These are phyloP conservation scores for Fragum sueziense DNA, from an alignment of 2,888 invertebrate genomes.

Conservation along the genomic window DNA sequence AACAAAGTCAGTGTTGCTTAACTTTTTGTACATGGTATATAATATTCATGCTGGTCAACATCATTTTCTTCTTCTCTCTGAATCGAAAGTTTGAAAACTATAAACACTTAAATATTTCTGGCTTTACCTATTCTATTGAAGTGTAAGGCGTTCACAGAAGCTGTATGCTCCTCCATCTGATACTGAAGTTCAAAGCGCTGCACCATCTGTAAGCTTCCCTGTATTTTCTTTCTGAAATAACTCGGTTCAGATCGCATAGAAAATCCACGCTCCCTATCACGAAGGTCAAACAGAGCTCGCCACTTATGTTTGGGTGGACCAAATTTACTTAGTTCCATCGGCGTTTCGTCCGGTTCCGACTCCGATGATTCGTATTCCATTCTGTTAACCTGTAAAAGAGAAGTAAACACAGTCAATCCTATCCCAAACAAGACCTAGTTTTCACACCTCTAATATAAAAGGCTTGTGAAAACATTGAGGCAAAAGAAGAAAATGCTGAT, in stretches of 20 bases:
- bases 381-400: too few species aligned
- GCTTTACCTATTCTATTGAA: constrained; percentile 89
- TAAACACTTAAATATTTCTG: too few species aligned
- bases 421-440: too few species aligned
- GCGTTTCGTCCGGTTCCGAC: constrained; percentile 61
- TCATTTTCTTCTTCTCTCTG: too few species aligned
- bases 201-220: constrained; percentile 91
- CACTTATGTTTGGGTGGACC: constrained; percentile 85
- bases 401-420: too few species aligned
- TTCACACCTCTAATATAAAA: too few species aligned
- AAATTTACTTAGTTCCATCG: constrained; percentile 51
- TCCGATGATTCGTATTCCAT: constrained; percentile 48
- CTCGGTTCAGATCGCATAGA: constrained; percentile 82
- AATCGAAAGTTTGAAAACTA: too few species aligned
- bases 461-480: too few species aligned
- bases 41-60: too few species aligned
- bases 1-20: too few species aligned
- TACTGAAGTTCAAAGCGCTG: constrained; percentile 91
- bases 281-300: constrained; percentile 87
- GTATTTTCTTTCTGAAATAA: constrained; percentile 88
- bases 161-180: constrained; percentile 90
- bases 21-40: too few species aligned
- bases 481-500: too few species aligned
- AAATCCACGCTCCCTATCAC: constrained; percentile 84
- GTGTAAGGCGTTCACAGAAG: constrained; percentile 96